Evolutionary conservation across 2,888 invertebrate species (phyloP).

Genomic region (Acanthosepion esculentum): DNA sequence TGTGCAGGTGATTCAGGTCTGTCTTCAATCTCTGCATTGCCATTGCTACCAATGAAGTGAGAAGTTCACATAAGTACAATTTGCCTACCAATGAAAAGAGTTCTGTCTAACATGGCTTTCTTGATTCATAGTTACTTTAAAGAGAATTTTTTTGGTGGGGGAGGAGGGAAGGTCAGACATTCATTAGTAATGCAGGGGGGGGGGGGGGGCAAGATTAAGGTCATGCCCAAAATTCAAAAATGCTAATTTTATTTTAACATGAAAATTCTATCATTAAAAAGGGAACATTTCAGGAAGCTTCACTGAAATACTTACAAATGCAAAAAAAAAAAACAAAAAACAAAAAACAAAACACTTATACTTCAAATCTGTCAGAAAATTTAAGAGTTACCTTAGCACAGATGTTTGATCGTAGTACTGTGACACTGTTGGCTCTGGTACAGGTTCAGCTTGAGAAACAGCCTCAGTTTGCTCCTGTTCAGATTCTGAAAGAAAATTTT

Average conservation of each 20-base stretch:
- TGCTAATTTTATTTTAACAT: background rate
- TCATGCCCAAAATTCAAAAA: too few relatives aligned
- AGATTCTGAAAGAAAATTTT: constrained; percentile 56
- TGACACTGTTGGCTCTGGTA: constrained; percentile 55
- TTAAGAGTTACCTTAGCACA: constrained; percentile 56
- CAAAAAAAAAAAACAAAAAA: background rate
- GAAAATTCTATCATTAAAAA: too few relatives aligned
- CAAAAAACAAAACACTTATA: background rate
- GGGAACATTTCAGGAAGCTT: too few relatives aligned
- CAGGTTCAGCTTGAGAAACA: constrained; percentile 55
- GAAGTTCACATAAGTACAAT: background rate
- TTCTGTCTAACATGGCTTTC: background rate
- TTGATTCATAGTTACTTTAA: too few relatives aligned
- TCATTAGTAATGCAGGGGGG: too few relatives aligned
- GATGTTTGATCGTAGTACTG: constrained; percentile 59
- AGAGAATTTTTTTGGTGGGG: too few relatives aligned
- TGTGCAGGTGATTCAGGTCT: constrained; percentile 60
- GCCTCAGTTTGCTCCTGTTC: constrained; percentile 63
- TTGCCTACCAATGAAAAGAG: background rate
- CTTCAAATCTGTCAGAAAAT: background rate
- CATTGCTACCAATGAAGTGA: constrained; percentile 63
- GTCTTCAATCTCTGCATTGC: constrained; percentile 66
- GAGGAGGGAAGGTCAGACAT: too few relatives aligned
- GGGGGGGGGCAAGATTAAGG: too few relatives aligned
- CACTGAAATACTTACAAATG: too few relatives aligned